These are phyloP conservation scores for Cepaea nemoralis DNA, from an alignment of 1,140 invertebrate species.

Conservation along the genomic window DNA sequence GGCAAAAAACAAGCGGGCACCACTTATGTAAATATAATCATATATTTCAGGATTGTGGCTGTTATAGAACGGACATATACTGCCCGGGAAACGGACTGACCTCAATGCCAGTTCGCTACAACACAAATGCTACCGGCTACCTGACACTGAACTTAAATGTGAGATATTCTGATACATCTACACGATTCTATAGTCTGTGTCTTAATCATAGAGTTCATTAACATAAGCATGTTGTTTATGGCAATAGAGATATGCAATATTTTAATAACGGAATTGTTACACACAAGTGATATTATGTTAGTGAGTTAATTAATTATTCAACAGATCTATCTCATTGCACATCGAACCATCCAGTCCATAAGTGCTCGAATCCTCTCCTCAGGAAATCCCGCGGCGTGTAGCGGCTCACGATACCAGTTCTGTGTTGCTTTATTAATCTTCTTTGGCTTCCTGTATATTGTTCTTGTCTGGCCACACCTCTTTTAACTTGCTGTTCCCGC, in stretches of 20 bases:
- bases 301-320: background rate
- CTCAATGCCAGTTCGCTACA: background rate
- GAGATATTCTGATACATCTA: background rate
- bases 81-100: background rate
- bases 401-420: too few relatives aligned
- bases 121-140: background rate
- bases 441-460: too few relatives aligned
- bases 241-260: background rate
- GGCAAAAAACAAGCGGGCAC: too few relatives aligned
- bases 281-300: background rate
- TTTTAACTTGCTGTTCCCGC: too few relatives aligned
- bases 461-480: too few relatives aligned
- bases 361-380: too few relatives aligned
- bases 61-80: background rate
- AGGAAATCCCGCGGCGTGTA: too few relatives aligned
- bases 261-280: background rate
- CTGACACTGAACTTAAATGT: background rate
- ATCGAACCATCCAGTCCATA: too few relatives aligned
- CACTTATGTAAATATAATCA: too few relatives aligned
- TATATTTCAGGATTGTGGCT: background rate
- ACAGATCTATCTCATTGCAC: too few relatives aligned
- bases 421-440: too few relatives aligned
- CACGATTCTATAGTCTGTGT: background rate
- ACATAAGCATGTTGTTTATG: background rate
- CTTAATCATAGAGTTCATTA: background rate